phyloP scores from a whole-genome alignment of 2,888 invertebrate genomes.

The Athetis lepigone region DNA sequence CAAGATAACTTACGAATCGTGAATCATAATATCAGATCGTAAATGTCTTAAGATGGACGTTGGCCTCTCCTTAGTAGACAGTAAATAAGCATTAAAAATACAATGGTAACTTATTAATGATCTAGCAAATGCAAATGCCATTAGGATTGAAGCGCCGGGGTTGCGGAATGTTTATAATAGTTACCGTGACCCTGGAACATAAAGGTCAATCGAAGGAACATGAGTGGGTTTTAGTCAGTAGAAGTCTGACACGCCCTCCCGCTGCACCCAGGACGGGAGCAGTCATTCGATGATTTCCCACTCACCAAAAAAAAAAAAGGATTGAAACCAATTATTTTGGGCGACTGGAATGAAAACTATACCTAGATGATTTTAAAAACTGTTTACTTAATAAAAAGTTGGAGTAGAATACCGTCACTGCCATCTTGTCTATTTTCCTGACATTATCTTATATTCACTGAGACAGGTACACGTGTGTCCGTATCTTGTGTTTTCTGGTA shows the following conservation, averaged over 20 bases:
- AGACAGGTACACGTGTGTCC: constrained; percentile 12
- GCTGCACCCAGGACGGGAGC: too few relatives aligned
- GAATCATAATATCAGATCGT: constrained; percentile 47
- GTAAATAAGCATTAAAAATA: background rate
- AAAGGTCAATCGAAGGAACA: too few relatives aligned
- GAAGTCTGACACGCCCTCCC: too few relatives aligned
- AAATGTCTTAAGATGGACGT: constrained; percentile 41
- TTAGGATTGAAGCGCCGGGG: background rate
- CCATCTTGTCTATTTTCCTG: constrained; percentile 15
- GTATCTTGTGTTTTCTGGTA: background rate
- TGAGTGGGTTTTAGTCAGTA: too few relatives aligned
- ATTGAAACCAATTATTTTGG: too few relatives aligned
- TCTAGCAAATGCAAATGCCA: background rate
- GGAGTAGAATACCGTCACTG: background rate
- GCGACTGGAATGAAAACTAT: too few relatives aligned
- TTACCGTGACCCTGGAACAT: too few relatives aligned
- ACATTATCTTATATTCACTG: constrained; percentile 8
- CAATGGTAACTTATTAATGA: background rate
- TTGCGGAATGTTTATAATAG: too few relatives aligned
- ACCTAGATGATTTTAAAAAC: too few relatives aligned
- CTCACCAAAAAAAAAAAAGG: too few relatives aligned
- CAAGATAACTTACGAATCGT: constrained; percentile 37
- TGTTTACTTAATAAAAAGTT: background rate
- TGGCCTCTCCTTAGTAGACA: constrained; percentile 23
- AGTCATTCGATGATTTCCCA: too few relatives aligned